These are phyloP conservation scores for Zelostemma sp. DNA, from an alignment of 1,140 invertebrate genomes.

Conservation along the genomic window DNA sequence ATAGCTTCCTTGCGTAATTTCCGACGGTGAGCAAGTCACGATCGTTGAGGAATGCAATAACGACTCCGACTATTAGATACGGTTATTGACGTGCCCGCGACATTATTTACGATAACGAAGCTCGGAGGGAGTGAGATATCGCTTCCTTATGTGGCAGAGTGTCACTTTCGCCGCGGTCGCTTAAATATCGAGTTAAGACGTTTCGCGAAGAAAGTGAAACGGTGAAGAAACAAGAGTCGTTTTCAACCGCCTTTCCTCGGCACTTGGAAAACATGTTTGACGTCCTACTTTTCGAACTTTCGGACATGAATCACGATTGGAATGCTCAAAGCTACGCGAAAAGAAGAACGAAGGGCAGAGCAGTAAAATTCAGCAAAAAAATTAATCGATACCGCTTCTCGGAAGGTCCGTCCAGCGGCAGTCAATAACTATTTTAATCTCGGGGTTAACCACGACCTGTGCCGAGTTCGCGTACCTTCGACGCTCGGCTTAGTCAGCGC, in stretches of 20 bases:
- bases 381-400: slow-evolving; percentile 25
- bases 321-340: too few species aligned
- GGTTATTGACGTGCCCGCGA: slow-evolving; percentile 4
- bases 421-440: slow-evolving; percentile 27
- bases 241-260: slow-evolving; percentile 1
- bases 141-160: neutral
- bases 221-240: too few species aligned
- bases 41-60: slow-evolving; percentile 6
- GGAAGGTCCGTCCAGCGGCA: slow-evolving; percentile 13
- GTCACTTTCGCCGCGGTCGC: too few species aligned
- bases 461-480: slow-evolving; percentile 4
- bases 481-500: slow-evolving; percentile 1
- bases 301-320: too few species aligned
- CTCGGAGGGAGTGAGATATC: neutral
- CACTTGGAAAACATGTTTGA: neutral
- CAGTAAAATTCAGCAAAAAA: slow-evolving; percentile 12
- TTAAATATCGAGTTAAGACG: too few species aligned
- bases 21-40: slow-evolving; percentile 7
- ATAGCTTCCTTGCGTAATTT: slow-evolving; percentile 10
- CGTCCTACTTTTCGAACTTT: too few species aligned
- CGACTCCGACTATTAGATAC: slow-evolving; percentile 6
- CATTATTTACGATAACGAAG: slow-evolving; percentile 7
- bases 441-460: slow-evolving; percentile 22
- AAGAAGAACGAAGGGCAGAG: slow-evolving; percentile 3
- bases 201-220: too few species aligned